Evolutionary conservation across 2,888 invertebrate genomes (phyloP).

Genomic region (Argynnis bischoffii): DNA sequence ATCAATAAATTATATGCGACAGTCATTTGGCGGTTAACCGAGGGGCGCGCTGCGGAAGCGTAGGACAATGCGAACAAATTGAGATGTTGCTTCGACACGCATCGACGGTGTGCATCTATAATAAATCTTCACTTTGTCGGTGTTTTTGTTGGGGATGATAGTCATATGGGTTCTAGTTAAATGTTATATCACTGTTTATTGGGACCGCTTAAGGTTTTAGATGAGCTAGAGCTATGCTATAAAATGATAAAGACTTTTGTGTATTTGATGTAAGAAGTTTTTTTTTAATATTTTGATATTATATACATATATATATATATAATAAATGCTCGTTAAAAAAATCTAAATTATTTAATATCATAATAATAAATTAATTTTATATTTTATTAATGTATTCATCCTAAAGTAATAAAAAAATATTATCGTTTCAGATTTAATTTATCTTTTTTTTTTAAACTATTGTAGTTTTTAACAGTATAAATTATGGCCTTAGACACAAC

Average conservation of each 20-base stretch:
- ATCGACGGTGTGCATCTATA: constrained; percentile 46
- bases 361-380: too few relatives aligned
- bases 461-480: constrained; percentile 5
- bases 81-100: constrained; percentile 73
- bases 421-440: neutral
- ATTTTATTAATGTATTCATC: too few relatives aligned
- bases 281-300: too few relatives aligned
- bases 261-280: too few relatives aligned
- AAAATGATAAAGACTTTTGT: too few relatives aligned
- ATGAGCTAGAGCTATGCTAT: too few relatives aligned
- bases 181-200: constrained; percentile 6
- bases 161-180: constrained; percentile 15
- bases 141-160: constrained; percentile 22
- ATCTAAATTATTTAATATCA: too few relatives aligned
- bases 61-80: constrained; percentile 72
- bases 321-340: too few relatives aligned
- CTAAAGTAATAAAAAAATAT: neutral
- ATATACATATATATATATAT: too few relatives aligned
- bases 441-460: neutral
- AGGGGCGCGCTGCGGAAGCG: constrained; percentile 49
- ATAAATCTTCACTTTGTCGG: constrained; percentile 30
- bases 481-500: constrained; percentile 8
- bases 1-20: constrained; percentile 39
- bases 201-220: neutral
- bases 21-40: constrained; percentile 31